Evolutionary conservation across 2,888 invertebrate genomes (phyloP).

Genomic region (Torymus auratus): DNA sequence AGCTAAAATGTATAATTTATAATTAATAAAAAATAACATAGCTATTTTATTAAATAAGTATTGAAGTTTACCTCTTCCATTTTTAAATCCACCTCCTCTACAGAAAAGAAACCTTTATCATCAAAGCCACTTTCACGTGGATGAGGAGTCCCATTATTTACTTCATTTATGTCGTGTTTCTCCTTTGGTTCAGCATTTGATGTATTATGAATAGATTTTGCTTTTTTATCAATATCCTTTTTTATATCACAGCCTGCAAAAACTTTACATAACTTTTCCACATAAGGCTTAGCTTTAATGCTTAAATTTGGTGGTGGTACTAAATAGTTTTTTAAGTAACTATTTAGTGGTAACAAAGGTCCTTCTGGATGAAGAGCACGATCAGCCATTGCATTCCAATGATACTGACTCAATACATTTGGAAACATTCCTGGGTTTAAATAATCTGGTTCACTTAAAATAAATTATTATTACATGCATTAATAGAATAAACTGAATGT

Average conservation of each 20-base stretch:
- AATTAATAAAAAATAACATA: neutral
- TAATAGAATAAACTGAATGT: neutral
- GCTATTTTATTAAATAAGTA: neutral
- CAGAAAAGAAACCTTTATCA: conserved; percentile 12
- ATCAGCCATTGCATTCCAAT: conserved; percentile 65
- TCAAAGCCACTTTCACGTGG: neutral
- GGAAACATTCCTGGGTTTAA: conserved; percentile 62
- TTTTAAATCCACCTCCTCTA: conserved; percentile 27
- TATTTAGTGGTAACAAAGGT: conserved; percentile 63
- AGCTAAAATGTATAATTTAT: too few species aligned
- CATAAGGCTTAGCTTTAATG: conserved; percentile 48
- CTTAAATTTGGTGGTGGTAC: conserved; percentile 58
- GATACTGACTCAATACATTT: conserved; percentile 64
- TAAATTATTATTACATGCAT: neutral
- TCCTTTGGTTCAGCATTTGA: neutral
- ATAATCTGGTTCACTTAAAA: conserved; percentile 30
- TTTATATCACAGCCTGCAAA: conserved; percentile 55
- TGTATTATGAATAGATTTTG: neutral
- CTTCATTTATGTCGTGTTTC: neutral
- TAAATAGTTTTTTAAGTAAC: conserved; percentile 62
- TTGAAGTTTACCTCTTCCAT: conserved; percentile 35
- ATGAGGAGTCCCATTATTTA: neutral
- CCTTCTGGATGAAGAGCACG: conserved; percentile 66
- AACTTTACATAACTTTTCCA: conserved; percentile 58
- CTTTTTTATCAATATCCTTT: too few species aligned